phyloP scores from a whole-genome alignment of 2,888 invertebrate genomes.

The Galerucella pusilla region DNA sequence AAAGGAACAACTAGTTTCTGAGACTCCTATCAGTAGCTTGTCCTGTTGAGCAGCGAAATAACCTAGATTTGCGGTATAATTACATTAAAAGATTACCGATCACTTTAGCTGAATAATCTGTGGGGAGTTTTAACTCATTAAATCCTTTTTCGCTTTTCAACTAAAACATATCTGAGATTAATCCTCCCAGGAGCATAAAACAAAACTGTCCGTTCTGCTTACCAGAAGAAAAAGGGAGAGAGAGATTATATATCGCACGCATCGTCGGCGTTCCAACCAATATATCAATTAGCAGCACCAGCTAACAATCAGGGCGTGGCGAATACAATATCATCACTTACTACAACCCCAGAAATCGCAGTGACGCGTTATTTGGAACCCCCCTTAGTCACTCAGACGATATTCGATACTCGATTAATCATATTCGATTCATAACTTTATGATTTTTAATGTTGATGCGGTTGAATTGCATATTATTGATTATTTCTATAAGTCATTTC shows the following conservation, averaged over 20 bases:
- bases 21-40: too few relatives aligned
- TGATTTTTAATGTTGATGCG: background rate
- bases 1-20: too few relatives aligned
- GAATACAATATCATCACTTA: constrained; percentile 51
- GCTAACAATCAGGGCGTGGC: constrained; percentile 62
- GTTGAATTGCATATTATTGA: background rate
- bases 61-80: too few relatives aligned
- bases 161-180: constrained; percentile 34
- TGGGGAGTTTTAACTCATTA: background rate
- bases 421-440: background rate
- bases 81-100: too few relatives aligned
- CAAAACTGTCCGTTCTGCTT: constrained; percentile 33
- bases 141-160: constrained; percentile 10
- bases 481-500: too few relatives aligned
- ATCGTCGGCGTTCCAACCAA: constrained; percentile 56
- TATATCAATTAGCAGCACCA: constrained; percentile 65
- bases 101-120: background rate
- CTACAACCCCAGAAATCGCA: constrained; percentile 34
- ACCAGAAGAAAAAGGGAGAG: constrained; percentile 27
- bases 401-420: constrained; percentile 14
- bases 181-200: constrained; percentile 50
- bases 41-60: too few relatives aligned
- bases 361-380: constrained; percentile 11
- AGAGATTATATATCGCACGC: constrained; percentile 49
- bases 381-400: constrained; percentile 1